phyloP scores from a whole-genome alignment of 2,888 invertebrate genomes.

The Xanthia icteritia region DNA sequence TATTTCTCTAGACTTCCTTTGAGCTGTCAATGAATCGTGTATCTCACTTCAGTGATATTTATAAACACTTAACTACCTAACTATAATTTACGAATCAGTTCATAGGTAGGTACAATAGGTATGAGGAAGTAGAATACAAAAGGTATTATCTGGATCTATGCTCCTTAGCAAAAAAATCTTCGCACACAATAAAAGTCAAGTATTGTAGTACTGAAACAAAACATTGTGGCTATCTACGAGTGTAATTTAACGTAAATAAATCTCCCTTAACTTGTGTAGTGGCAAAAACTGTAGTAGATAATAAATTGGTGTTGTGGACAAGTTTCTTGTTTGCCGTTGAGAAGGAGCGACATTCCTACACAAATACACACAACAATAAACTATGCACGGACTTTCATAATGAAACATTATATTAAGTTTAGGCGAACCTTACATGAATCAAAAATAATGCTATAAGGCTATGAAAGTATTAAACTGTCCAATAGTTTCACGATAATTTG shows the following conservation, averaged over 20 bases:
- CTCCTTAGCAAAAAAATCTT: conserved; percentile 13
- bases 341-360: conserved; percentile 44
- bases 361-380: conserved; percentile 51
- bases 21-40: too few species aligned
- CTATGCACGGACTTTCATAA: conserved; percentile 31
- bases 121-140: not conserved
- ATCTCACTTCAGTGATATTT: too few species aligned
- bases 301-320: conserved; percentile 61
- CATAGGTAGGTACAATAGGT: not conserved
- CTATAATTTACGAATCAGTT: not conserved
- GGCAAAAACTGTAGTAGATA: conserved; percentile 65
- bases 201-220: conserved; percentile 41
- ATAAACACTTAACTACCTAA: not conserved
- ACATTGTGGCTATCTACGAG: conserved; percentile 45
- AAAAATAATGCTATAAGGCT: not conserved
- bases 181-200: conserved; percentile 13
- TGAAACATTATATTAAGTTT: conserved; percentile 19
- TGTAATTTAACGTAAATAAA: conserved; percentile 61
- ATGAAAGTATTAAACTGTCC: not conserved
- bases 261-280: conserved; percentile 51
- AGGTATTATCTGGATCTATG: not conserved
- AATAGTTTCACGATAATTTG: conserved; percentile 20
- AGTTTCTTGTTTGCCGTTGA: conserved; percentile 56
- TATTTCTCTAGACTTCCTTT: not conserved
- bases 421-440: not conserved